phyloP scores from a whole-genome alignment of 2,888 invertebrate species.

The Dasysyrphus albostriatus region DNA sequence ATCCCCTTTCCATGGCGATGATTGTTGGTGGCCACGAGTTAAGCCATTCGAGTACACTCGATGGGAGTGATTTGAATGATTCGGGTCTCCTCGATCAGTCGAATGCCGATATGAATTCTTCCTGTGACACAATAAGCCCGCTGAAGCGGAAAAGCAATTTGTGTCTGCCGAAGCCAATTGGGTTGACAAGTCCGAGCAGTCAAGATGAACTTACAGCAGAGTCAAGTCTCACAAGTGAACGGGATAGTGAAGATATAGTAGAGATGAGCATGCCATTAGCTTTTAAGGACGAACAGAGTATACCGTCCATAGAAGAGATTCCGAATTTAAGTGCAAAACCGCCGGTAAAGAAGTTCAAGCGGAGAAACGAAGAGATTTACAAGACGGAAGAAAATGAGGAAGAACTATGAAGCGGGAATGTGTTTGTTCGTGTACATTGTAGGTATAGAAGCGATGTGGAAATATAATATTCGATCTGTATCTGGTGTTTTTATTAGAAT shows the following conservation, averaged over 20 bases:
- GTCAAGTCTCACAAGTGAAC: constrained; percentile 47
- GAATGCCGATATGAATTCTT: constrained; percentile 75
- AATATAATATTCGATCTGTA: too few relatives aligned
- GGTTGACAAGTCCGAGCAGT: constrained; percentile 32
- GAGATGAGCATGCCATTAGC: constrained; percentile 29
- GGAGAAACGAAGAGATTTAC: constrained; percentile 82
- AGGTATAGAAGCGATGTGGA: not conserved
- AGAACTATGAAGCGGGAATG: constrained; percentile 42
- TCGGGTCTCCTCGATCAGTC: constrained; percentile 71
- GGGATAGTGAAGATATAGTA: constrained; percentile 28
- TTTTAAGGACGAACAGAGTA: not conserved
- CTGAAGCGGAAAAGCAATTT: constrained; percentile 79
- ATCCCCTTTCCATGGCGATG: constrained; percentile 89
- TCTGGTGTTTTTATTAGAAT: not conserved
- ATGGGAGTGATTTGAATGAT: constrained; percentile 75
- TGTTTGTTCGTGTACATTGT: not conserved
- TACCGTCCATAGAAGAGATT: constrained; percentile 16
- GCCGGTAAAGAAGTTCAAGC: constrained; percentile 82
- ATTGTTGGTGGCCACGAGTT: constrained; percentile 84
- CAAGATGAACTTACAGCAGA: constrained; percentile 75
- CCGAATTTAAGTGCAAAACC: constrained; percentile 73
- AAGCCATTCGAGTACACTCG: constrained; percentile 78
- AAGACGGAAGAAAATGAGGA: constrained; percentile 78
- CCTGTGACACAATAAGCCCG: constrained; percentile 75
- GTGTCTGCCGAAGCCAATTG: constrained; percentile 78